phyloP scores from a whole-genome alignment of 2,888 invertebrate genomes.

The Bellardia pandia region DNA sequence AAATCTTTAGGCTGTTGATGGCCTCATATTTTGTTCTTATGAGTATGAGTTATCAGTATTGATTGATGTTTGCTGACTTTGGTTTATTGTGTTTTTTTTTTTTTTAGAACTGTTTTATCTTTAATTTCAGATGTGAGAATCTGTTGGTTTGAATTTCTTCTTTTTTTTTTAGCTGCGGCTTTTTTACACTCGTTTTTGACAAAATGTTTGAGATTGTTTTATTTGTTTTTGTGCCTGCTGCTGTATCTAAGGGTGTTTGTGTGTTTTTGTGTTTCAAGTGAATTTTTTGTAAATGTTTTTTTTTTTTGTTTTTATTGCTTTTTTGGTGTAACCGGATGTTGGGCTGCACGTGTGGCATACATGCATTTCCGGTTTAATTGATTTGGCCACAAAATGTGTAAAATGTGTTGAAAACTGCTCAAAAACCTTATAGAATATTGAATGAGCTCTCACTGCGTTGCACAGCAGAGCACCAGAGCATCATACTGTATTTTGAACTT shows the following conservation, averaged over 20 bases:
- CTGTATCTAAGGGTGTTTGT: slow-evolving; percentile 1
- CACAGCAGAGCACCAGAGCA: slow-evolving; percentile 3
- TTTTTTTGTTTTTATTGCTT: slow-evolving; percentile 75
- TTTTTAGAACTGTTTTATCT: background rate
- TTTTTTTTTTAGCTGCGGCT: slow-evolving; percentile 40
- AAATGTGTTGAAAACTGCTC: slow-evolving; percentile 78
- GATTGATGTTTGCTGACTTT: slow-evolving; percentile 66
- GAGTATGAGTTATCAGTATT: slow-evolving; percentile 41
- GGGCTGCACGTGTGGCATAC: slow-evolving; percentile 74
- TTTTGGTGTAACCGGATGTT: slow-evolving; percentile 72
- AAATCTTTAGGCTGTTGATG: slow-evolving; percentile 1
- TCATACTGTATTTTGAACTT: slow-evolving; percentile 37
- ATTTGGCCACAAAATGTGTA: slow-evolving; percentile 80
- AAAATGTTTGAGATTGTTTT: slow-evolving; percentile 24
- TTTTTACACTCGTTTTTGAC: slow-evolving; percentile 50
- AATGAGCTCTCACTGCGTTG: slow-evolving; percentile 21
- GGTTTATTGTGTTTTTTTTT: slow-evolving; percentile 16
- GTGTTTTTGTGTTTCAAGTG: no score
- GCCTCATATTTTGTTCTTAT: slow-evolving; percentile 4
- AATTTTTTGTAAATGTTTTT: slow-evolving; percentile 71
- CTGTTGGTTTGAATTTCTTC: slow-evolving; percentile 15
- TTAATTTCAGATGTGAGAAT: slow-evolving; percentile 10
- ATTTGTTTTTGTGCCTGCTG: slow-evolving; percentile 13
- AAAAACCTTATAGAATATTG: slow-evolving; percentile 63
- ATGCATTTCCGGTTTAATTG: slow-evolving; percentile 81